A percentile compares a stretch with the other conserved stretches of the same genome.
These are phyloP conservation scores for Hirundichthys speculiger DNA, from an alignment of 2,113 vertebrate genomes.

Conservation along the genomic window DNA sequence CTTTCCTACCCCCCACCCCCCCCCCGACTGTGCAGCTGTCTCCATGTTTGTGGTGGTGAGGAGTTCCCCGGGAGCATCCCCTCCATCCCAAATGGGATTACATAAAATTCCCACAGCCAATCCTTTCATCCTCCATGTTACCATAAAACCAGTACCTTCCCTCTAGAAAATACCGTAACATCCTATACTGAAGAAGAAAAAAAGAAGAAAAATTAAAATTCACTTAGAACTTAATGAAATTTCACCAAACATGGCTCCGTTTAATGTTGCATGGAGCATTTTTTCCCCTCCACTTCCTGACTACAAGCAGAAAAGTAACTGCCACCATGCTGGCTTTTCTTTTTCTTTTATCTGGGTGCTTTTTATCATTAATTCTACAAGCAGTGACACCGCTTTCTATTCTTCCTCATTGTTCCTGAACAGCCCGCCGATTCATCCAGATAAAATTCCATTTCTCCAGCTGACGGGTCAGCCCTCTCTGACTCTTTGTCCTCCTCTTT, in stretches of 20 bases:
- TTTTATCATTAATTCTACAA: constrained; percentile 45
- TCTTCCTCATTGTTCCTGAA: constrained; percentile 31
- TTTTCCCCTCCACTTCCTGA: constrained; percentile 24
- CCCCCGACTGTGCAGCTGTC: constrained; percentile 4
- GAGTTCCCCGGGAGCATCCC: constrained; percentile 52
- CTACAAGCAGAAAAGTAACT: constrained; percentile 22
- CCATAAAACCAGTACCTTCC: not conserved
- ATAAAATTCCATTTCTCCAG: constrained; percentile 63
- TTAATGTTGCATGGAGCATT: constrained; percentile 10
- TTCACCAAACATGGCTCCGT: constrained; percentile 37
- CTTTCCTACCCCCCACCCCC: constrained; percentile 20
- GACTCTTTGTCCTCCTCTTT: constrained; percentile 2
- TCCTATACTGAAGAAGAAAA: constrained; percentile 1
- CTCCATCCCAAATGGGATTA: constrained; percentile 69
- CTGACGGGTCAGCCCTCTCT: constrained; percentile 42
- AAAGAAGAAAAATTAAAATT: constrained; percentile 29
- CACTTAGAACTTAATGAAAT: constrained; percentile 57
- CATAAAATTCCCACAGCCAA: constrained; percentile 61
- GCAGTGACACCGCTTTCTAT: constrained; percentile 21
- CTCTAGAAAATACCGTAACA: constrained; percentile 34
- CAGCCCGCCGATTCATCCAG: constrained; percentile 40
- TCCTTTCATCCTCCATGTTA: constrained; percentile 15
- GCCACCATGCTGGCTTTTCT: constrained; percentile 6
- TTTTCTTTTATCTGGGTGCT: constrained; percentile 26
- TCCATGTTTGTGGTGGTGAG: constrained; percentile 35